Evolutionary conservation across 2,888 invertebrate genomes (phyloP), one percentile per base, ranked within the genome.

Genomic region (Formica aserva): DNA sequence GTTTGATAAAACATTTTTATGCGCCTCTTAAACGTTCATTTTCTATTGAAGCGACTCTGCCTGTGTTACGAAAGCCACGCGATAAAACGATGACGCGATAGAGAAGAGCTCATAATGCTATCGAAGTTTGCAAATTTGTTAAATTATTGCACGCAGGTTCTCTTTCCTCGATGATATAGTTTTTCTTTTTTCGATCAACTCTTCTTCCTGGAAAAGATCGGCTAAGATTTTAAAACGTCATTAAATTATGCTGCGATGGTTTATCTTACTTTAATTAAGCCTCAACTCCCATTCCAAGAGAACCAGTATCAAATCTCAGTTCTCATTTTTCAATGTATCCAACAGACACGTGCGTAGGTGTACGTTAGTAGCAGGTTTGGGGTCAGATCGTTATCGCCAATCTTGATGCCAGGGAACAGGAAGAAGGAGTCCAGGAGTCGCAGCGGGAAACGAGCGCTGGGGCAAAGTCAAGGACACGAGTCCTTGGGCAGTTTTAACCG

Each of bases 381-480:
- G 45, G 13, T 67, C 26, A 18, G 71, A 48, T 72, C 45, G 26
- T 35, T 71, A 62, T 38, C 71, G 41, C 15, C 38, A 60, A 78
- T 69, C 72, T 80, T 35, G 41, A 18, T 77, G 26, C 29, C 13
- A 41, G 55, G 26, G 35, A 60, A 60, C 71, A 60, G 78, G 71
- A 78, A 71, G 45, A 1, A 26, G 11, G 11, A 62, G 63, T 8
- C 8, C n/a, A 52, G 8, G 22, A 60, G 8, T 11, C 13, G 41
- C 32, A 29, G 57, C 71, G 72, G 29, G 60, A 60, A 32, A 62
- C 9, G 26, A 35, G 35, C 32, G 78, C 71, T 71, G 35, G 48
- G 48, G 4, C 78, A 78, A 78, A 78, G 78, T 78, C 78, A 78
- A 78, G 78, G 78, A 78, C 78, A 8, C 45, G 35, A 80, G 78